These are phyloP conservation scores for Octodon degus DNA, from an alignment of 2,113 vertebrate species.

Conservation along the genomic window DNA sequence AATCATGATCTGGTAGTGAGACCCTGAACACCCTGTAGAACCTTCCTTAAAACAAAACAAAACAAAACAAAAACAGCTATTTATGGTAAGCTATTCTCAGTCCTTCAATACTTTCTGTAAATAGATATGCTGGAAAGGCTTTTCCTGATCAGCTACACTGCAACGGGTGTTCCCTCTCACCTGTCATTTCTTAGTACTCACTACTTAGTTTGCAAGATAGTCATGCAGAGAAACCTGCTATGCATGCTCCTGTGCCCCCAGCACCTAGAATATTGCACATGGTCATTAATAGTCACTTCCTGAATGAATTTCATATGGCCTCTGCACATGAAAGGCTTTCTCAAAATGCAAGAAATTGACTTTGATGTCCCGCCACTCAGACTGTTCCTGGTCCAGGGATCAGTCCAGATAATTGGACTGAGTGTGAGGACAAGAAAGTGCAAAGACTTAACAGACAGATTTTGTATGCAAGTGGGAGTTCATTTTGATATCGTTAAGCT, in stretches of 20 bases:
- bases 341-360: neutral
- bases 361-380: neutral
- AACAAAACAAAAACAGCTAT: neutral
- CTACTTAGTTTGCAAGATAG: neutral
- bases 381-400: neutral
- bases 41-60: too few relatives aligned
- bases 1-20: too few relatives aligned
- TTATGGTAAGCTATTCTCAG: neutral
- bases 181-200: neutral
- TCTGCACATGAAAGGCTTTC: neutral
- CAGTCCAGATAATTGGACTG: neutral
- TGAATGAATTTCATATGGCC: neutral
- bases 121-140: neutral
- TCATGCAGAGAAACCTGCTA: neutral
- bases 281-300: neutral
- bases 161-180: neutral
- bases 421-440: neutral
- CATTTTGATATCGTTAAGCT: neutral
- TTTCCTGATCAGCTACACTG: neutral
- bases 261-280: accelerated
- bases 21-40: too few relatives aligned
- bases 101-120: neutral
- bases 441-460: neutral
- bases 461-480: neutral
- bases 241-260: too few relatives aligned